Base-by-base conservation (phyloP, 1,140 invertebrate species). In the Polyergus mexicanus region DNA sequence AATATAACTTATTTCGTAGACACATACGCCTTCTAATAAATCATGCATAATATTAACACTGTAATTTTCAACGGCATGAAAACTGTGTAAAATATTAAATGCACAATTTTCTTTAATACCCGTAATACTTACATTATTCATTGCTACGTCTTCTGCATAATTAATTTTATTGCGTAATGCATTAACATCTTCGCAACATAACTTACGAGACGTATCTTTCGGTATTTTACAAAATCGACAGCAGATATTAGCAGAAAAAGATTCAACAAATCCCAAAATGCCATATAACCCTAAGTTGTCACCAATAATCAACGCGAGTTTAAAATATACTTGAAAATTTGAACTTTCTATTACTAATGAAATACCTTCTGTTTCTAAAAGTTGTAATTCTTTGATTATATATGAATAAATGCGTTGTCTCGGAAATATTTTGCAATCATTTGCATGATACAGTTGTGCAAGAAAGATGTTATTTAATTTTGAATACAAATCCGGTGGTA, bases 41-140 rank as follows among this genome's bases (percentile, higher is more conserved):
- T 68, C 38, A 4, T 68, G 65, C 38, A 68, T 68, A 6, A 68
- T 68, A 68, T 68, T 22, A 11, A 47, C 22, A 11, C 38, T 44
- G 25, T 68, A 68, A 47, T 68, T 68, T 68, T 68, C 66, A 47
- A 47, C 16, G 22, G n/a, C 66, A 68, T 68, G 66, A 47, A 68
- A 68, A 41, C 11, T 68, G 11, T 22, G 1, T 25, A 68, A 68
- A 68, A 41, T 10, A 16, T 68, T 68, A 47, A 68, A 68, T 47
- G 22, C n/a, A 47, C 66, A 68, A 44, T 16, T 47, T 68, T 68
- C 38, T 47, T 25, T 69, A 47, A 47, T 44, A 69, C 22, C 22
- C 1, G 22, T 16, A 16, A 44, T 25, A 44, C 3, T 69, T 47
- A 28, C 41, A 13, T 69, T 69, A 44, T 69, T 69, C 22, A 22